These are phyloP conservation scores for Halcyon chelicuti DNA, from an alignment of 2,797 vertebrate genomes.

Conservation along the genomic window DNA sequence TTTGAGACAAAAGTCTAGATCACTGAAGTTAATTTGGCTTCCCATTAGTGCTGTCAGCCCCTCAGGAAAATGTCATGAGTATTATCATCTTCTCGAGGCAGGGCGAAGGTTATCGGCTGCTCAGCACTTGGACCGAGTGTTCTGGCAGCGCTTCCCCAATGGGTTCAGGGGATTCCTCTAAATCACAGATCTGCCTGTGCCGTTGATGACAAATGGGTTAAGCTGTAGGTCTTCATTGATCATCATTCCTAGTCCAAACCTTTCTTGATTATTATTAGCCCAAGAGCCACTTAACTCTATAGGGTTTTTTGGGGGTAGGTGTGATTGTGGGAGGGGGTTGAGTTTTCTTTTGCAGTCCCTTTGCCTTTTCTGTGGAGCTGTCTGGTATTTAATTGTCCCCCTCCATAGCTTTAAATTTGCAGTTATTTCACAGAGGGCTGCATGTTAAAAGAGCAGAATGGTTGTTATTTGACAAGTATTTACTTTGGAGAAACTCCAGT, in stretches of 20 bases:
- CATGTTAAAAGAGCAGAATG: background rate
- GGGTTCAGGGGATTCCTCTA: background rate
- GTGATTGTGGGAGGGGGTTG: rapidly evolving
- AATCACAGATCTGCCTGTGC: background rate
- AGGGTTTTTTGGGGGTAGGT: background rate
- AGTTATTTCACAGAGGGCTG: background rate
- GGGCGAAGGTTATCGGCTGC: background rate
- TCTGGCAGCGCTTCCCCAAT: background rate
- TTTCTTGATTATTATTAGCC: background rate
- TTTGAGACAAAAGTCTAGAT: background rate
- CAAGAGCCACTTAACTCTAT: background rate
- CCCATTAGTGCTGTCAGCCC: background rate
- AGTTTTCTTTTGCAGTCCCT: background rate
- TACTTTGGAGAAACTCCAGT: background rate
- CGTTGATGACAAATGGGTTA: background rate
- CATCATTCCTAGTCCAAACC: background rate
- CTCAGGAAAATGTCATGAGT: background rate
- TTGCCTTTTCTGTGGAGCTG: background rate
- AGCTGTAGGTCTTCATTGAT: background rate
- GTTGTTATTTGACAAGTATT: background rate
- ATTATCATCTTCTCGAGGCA: background rate
- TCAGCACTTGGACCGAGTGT: background rate
- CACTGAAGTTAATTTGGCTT: background rate
- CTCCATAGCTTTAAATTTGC: background rate
- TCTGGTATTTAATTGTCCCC: background rate